These are phyloP conservation scores for Drosophila neocordata DNA, from an alignment of 1,140 invertebrate genomes.

Conservation along the genomic window DNA sequence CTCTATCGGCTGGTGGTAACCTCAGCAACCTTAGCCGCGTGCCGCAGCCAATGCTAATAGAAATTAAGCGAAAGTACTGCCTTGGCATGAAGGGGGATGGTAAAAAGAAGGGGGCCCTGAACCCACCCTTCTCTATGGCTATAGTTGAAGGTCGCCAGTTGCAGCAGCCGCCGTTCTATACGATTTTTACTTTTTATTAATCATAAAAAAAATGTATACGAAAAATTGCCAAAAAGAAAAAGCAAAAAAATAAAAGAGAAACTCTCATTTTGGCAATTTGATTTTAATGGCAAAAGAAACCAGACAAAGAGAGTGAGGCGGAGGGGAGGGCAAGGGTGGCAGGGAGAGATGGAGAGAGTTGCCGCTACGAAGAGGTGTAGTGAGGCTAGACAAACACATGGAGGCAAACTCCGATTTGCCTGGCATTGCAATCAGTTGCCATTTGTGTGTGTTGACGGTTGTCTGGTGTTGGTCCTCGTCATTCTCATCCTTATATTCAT, in stretches of 20 bases:
- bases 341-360: neutral
- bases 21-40: constrained; percentile 76
- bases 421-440: constrained; percentile 71
- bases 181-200: constrained; percentile 80
- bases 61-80: constrained; percentile 76
- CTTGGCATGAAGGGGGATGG: constrained; percentile 10
- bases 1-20: constrained; percentile 50
- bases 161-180: constrained; percentile 61
- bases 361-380: constrained; percentile 1
- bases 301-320: constrained; percentile 25
- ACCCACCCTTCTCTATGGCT: constrained; percentile 10
- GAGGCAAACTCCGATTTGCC: constrained; percentile 44
- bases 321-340: neutral
- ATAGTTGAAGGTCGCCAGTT: constrained; percentile 65
- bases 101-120: neutral
- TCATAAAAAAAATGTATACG: constrained; percentile 69
- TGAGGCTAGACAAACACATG: constrained; percentile 24
- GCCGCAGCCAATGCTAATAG: constrained; percentile 77
- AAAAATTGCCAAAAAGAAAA: constrained; percentile 64
- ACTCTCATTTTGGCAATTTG: constrained; percentile 66
- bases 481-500: neutral
- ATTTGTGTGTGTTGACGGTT: constrained; percentile 75
- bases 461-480: constrained; percentile 22
- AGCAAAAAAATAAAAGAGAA: neutral
- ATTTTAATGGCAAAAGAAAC: constrained; percentile 80